Percentiles rank a stretch among this genome's conserved stretches.
These are phyloP conservation scores for Cynoglossus semilaevis DNA, from an alignment of 2,113 vertebrate species.

Conservation along the genomic window DNA sequence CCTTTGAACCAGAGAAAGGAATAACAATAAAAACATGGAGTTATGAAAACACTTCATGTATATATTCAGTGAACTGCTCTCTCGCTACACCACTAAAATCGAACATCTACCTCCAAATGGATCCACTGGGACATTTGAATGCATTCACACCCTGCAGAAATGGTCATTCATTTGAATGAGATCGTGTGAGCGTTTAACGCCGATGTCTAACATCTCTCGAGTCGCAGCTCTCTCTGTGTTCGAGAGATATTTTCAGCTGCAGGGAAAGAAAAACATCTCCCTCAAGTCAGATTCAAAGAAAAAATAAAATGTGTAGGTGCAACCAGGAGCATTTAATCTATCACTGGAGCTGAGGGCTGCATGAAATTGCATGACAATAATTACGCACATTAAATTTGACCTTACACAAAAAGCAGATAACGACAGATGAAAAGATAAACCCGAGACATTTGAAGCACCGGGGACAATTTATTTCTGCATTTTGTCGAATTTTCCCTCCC, in stretches of 20 bases:
- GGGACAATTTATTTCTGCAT: neutral
- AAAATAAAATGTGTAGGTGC: slow-evolving; percentile 27
- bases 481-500: neutral
- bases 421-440: slow-evolving; percentile 19
- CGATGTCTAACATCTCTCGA: slow-evolving; percentile 22
- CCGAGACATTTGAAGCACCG: neutral
- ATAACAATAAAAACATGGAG: neutral
- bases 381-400: slow-evolving; percentile 66
- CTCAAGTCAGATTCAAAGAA: slow-evolving; percentile 31
- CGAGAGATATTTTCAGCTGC: slow-evolving; percentile 42
- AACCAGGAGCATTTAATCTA: slow-evolving; percentile 20
- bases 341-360: slow-evolving; percentile 29
- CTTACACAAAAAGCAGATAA: slow-evolving; percentile 36
- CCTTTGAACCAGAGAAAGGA: neutral
- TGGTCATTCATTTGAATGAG: slow-evolving; percentile 56
- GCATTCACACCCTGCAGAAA: slow-evolving; percentile 33
- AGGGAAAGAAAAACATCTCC: slow-evolving; percentile 33
- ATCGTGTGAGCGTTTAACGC: slow-evolving; percentile 34
- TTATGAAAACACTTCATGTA: slow-evolving; percentile 3
- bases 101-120: neutral
- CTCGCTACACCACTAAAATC: slow-evolving; percentile 11
- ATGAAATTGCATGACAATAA: slow-evolving; percentile 56
- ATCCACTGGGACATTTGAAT: slow-evolving; percentile 38
- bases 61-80: slow-evolving; percentile 11
- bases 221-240: slow-evolving; percentile 17